Evolutionary conservation across 2,797 vertebrate genomes (phyloP), one percentile per base, ranked within the genome.

Genomic region (Xerus rutilus): DNA sequence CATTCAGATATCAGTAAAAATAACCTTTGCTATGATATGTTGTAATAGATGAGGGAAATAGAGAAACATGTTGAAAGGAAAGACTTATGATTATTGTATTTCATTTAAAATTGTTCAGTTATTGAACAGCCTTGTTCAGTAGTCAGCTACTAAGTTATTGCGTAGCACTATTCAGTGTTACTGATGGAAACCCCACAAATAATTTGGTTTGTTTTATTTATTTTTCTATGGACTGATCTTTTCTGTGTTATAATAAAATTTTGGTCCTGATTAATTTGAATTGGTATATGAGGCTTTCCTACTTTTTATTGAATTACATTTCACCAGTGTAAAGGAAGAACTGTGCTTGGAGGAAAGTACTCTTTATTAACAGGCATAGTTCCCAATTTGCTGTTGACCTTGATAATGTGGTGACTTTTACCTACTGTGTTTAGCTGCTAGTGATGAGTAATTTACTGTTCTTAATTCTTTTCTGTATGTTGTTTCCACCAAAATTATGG

Each of bases 91-190:
- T 77, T 32, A 65, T 91, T 49, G 52, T 59, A 62, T 74, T 90
- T 97, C 70, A 32, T 85, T 95, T 88, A 69, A 90, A 77, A 88
- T 92, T 79, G 67, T 89, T 94, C 43, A 74, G 0, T 89, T 95
- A 73, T 83, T 81, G 28, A 54, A 78, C 57, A 92, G 57, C 17
- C 3, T 74, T 87, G 20, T 65, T 84, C 32, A 76, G 1, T 86
- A 82, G 54, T 81, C 12, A 90, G 1, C 78, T 73, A 62, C 52
- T 83, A 30, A 32, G 12, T 28, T 89, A 65, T 62, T 90, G 65
- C 28, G 43, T 87, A 86, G 54, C 32, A 15, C 57, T 81, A 45
- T 57, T 70, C 47, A 72, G 35, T 79, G 52, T 72, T 94, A 7
- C 28, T 64, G n/a, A 49, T 88, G 23, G 77, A 93, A 94, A 82